A percentile compares a stretch with the other conserved stretches of the same genome.
phyloP scores from a whole-genome alignment of 2,888 invertebrate genomes.

The Amitus sp. region DNA sequence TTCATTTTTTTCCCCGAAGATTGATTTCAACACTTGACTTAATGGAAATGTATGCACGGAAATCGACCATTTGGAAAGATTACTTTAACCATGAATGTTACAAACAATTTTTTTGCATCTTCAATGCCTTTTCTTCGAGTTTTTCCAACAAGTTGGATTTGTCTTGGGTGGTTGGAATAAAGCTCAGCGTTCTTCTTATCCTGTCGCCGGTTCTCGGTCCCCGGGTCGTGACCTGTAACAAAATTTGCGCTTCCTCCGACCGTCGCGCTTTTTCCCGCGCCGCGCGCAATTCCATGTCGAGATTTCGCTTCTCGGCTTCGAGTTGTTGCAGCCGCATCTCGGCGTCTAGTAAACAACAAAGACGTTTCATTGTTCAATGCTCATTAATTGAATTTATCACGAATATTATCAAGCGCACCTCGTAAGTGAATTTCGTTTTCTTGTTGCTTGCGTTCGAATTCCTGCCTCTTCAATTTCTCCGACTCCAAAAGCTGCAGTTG shows the following conservation, averaged over 20 bases:
- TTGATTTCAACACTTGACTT: too few species aligned
- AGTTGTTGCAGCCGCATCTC: slow-evolving; percentile 75
- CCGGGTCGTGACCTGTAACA: slow-evolving; percentile 70
- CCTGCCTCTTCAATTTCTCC: slow-evolving; percentile 79
- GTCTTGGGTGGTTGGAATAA: slow-evolving; percentile 74
- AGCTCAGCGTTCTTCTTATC: slow-evolving; percentile 75
- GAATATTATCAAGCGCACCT: too few species aligned
- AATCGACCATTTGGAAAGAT: too few species aligned
- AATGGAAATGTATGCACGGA: too few species aligned
- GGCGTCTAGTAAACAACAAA: too few species aligned
- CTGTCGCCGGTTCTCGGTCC: slow-evolving; percentile 70
- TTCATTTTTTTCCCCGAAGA: too few species aligned
- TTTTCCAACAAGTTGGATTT: slow-evolving; percentile 49
- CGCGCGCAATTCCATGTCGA: slow-evolving; percentile 77
- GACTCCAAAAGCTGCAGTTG: slow-evolving; percentile 78
- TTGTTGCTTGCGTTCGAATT: slow-evolving; percentile 77
- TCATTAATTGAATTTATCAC: too few species aligned
- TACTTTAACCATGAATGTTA: slow-evolving; percentile 16
- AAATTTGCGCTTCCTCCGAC: slow-evolving; percentile 73
- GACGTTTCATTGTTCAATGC: too few species aligned
- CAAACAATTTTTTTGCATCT: slow-evolving; percentile 45
- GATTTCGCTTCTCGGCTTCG: slow-evolving; percentile 75
- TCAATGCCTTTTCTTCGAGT: slow-evolving; percentile 37
- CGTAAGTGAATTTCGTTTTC: slow-evolving; percentile 77
- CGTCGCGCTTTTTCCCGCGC: slow-evolving; percentile 76